Base-by-base conservation (phyloP, 2,888 invertebrate species). In the Eupeodes latifasciatus region DNA sequence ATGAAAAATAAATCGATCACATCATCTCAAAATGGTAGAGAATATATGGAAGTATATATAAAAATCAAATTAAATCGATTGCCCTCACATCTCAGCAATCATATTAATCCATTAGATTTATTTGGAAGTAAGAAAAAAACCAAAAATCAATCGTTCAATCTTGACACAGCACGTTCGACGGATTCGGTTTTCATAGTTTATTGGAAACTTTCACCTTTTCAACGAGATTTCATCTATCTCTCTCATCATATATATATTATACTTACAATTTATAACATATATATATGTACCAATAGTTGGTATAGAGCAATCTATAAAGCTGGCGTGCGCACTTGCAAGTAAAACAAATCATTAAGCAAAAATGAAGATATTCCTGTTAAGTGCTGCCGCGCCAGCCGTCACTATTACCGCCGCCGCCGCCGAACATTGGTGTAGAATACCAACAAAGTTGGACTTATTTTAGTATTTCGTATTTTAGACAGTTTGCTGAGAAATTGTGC, bases 141-240 rank as follows among this genome's bases (percentile, higher is more conserved):
- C 1, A 64, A 66, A 69, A 79, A 75, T 40, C 62, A 69, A 78
- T 69, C 72, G 74, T 79, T 74, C 44, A 78, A 81, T 86, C 59
- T 77, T 62, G 64, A 80, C 71, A 78, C 5, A 61, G 67, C 79
- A 72, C 71, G 76, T 79, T 86, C 75, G 79, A 79, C 47, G 69
- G 75, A 82, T 79, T 82, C 66, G 75, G 67, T 71, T 69, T 64
- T 66, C 49, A 66, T 82, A 75, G 69, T 82, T 86, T 82, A 62
- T 64, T 44, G 51, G 71, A 78, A 87, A 87, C 86, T 87, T 87
- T 87, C 86, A 83, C 86, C 86, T 87, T 72, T 49, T 55, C 55
- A 55, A 76, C 83, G 51, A 83, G 79, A 72, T 83, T 76, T 76
- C 82, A 71, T 79, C 61, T 55, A 83, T 71, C 74, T 71, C 55